These are phyloP conservation scores for Dromas ardeola DNA, from an alignment of 2,113 vertebrate species.

Conservation along the genomic window DNA sequence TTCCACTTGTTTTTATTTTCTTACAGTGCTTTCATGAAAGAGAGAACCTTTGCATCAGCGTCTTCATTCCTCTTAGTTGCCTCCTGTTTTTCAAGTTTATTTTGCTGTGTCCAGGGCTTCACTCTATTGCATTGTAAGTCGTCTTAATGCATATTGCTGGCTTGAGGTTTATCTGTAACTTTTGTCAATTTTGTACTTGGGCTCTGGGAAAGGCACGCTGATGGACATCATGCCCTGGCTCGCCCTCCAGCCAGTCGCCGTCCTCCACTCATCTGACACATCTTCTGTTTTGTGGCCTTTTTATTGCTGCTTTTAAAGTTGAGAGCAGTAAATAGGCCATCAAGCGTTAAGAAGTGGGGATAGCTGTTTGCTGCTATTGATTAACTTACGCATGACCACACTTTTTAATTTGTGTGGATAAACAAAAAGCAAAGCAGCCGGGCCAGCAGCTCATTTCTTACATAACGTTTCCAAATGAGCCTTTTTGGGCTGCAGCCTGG, in stretches of 20 bases:
- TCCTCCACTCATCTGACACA: background rate
- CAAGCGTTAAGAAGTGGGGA: background rate
- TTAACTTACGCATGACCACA: conserved; percentile 32
- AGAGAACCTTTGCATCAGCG: background rate
- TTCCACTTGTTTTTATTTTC: background rate
- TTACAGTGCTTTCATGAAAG: background rate
- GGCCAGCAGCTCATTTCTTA: conserved; percentile 50
- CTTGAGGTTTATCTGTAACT: background rate
- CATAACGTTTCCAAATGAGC: conserved; percentile 23
- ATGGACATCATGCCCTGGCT: background rate
- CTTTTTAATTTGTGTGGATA: conserved; percentile 52
- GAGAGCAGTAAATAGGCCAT: conserved; percentile 38
- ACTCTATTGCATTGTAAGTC: background rate
- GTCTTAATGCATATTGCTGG: background rate
- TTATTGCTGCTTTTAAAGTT: background rate
- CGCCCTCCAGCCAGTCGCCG: rapidly evolving
- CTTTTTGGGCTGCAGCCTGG: conserved; percentile 9
- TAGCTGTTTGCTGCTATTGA: conserved; percentile 47
- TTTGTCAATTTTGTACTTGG: background rate
- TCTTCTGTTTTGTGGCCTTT: conserved; percentile 14
- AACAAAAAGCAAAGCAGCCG: background rate
- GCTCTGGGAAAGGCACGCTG: background rate
- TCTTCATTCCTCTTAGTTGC: background rate
- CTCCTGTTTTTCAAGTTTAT: background rate
- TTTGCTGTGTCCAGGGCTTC: background rate